Base-by-base conservation (phyloP, 2,888 invertebrate genomes). In the Thumatha senex region DNA sequence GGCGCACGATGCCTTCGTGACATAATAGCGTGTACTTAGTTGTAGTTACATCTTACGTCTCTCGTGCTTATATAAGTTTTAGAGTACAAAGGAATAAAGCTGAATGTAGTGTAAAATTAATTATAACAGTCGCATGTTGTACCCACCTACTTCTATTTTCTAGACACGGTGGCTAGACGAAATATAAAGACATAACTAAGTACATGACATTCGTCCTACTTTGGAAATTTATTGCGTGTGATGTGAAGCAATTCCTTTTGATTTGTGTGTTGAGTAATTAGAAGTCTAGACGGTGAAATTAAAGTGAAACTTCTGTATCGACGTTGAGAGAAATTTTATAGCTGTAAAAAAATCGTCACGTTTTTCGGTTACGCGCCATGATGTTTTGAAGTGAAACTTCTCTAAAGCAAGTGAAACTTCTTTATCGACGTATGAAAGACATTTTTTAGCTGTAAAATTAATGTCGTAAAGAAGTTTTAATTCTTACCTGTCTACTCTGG, bases 1-100 rank as follows among this genome's bases (percentile, higher is more conserved):
- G 78, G 81, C 84, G 72, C 85, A 85, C 84, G 83, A 77, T 68
- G 76, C 68, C 58, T 81, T 85, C 89, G 88, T 88, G 89, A 82
- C 80, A 73, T 72, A 56, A 64, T 82, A 63, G 83, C 86, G 82
- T 86, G 85, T 70, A 69, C 52, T 4, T 4, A 24, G 18, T 4
- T 24, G 18, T 24, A 24, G 18, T 12, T 56, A 61, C 62, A 61
- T 53, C 62, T 65, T 49, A 57, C 43, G 14, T 51, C 43, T 54
- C 39, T 51, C 40, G 52, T 56, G 44, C 39, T 34, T 44, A 67
- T 57, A 51, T 58, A 55, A 56, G 33, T 58, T 51, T 61, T 72
- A 76, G 52, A 18, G 2, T 0, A 0, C 0, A 29, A 31, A 24
- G 43, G 31, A 58, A 67, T 76, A 80, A 50, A 60, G 78, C 72